A percentile compares a stretch with the other conserved stretches of the same genome.
These are phyloP conservation scores for Thera obeliscata DNA, from an alignment of 2,888 invertebrate species.

Conservation along the genomic window DNA sequence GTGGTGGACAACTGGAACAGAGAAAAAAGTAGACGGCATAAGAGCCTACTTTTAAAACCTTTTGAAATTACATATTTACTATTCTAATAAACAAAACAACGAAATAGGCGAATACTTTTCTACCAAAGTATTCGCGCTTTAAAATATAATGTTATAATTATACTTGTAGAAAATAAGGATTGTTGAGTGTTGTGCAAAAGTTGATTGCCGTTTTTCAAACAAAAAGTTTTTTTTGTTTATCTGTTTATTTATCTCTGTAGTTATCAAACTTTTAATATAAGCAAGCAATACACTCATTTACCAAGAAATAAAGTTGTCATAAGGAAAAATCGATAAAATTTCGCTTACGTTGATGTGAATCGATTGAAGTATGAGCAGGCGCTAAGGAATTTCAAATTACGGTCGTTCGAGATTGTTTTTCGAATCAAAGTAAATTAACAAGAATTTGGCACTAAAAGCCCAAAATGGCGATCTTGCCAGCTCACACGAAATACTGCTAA, in stretches of 20 bases:
- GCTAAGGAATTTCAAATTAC: constrained; percentile 14
- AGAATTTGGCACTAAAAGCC: constrained; percentile 21
- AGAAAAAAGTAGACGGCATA: too few species aligned
- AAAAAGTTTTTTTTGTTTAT: neutral
- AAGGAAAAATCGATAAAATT: constrained; percentile 24
- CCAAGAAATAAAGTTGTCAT: constrained; percentile 2
- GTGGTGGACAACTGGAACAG: too few species aligned
- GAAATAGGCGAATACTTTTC: too few species aligned
- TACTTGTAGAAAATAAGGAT: neutral
- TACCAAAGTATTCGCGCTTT: too few species aligned
- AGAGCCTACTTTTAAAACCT: too few species aligned
- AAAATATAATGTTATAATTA: too few species aligned
- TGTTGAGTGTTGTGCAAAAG: neutral
- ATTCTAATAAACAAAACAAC: too few species aligned
- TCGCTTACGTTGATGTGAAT: constrained; percentile 2
- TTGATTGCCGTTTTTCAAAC: neutral
- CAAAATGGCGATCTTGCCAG: constrained; percentile 21
- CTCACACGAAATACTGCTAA: constrained; percentile 37
- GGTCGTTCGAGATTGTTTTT: constrained; percentile 12
- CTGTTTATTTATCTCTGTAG: too few species aligned
- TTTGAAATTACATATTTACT: too few species aligned
- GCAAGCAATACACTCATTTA: neutral
- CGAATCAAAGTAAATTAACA: constrained; percentile 11
- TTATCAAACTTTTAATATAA: neutral
- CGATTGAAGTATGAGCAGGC: constrained; percentile 14